Percentiles rank a stretch among this genome's conserved stretches.
phyloP scores from a whole-genome alignment of 2,888 invertebrate genomes.

The Exephanes ischioxanthus region DNA sequence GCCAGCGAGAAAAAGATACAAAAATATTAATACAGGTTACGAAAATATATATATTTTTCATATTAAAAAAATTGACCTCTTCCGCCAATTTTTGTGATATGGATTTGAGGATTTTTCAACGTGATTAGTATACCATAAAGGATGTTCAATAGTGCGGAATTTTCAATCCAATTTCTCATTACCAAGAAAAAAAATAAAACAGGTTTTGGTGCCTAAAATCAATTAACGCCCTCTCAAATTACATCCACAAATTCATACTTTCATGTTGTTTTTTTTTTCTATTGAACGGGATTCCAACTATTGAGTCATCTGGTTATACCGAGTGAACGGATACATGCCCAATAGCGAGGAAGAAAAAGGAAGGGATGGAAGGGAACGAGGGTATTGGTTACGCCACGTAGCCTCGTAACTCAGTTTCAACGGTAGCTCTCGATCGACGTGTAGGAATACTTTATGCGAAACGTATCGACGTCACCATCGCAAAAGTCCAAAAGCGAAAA shows the following conservation, averaged over 20 bases:
- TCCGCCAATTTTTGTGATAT: too few relatives aligned
- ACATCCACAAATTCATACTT: too few relatives aligned
- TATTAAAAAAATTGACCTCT: too few relatives aligned
- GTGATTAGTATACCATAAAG: too few relatives aligned
- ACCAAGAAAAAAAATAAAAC: too few relatives aligned
- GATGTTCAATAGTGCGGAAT: too few relatives aligned
- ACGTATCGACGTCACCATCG: slow-evolving; percentile 75
- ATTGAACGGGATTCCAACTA: not conserved
- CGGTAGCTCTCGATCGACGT: slow-evolving; percentile 78
- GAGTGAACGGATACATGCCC: slow-evolving; percentile 15
- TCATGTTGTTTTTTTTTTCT: too few relatives aligned
- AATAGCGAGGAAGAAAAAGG: slow-evolving; percentile 21
- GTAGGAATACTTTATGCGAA: slow-evolving; percentile 83
- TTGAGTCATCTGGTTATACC: not conserved
- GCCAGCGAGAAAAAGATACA: not conserved
- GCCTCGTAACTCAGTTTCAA: slow-evolving; percentile 82
- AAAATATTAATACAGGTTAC: not conserved
- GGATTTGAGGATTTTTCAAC: too few relatives aligned
- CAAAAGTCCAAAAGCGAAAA: slow-evolving; percentile 52
- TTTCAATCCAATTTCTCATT: too few relatives aligned
- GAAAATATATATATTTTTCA: too few relatives aligned
- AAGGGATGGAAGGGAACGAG: slow-evolving; percentile 33
- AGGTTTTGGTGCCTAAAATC: too few relatives aligned
- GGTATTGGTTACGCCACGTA: slow-evolving; percentile 75
- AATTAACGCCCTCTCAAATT: too few relatives aligned